These are phyloP conservation scores for Motacilla alba DNA, from an alignment of 2,113 vertebrate genomes.

Conservation along the genomic window DNA sequence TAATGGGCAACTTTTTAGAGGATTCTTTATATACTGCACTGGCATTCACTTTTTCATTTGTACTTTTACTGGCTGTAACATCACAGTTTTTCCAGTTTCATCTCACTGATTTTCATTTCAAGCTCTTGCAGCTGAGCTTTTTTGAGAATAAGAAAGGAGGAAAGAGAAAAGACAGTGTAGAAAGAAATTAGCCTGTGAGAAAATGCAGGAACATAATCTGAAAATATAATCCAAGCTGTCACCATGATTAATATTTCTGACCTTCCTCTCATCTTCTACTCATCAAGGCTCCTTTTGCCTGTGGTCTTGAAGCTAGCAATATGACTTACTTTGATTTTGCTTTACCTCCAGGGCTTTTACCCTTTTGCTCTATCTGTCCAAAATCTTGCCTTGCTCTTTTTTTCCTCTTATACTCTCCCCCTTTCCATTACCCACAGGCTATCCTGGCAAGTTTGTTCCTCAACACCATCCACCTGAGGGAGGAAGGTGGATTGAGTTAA, in stretches of 20 bases:
- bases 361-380: not conserved
- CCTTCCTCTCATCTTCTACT: not conserved
- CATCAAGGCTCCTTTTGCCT: not conserved
- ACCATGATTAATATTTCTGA: conserved; percentile 33
- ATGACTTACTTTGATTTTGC: not conserved
- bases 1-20: not conserved
- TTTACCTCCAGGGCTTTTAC: not conserved
- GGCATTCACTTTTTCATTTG: not conserved
- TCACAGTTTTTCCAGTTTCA: conserved; percentile 3
- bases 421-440: not conserved
- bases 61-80: not conserved
- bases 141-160: not conserved
- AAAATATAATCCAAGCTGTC: not conserved
- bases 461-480: not conserved
- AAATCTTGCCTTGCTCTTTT: not conserved
- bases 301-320: not conserved
- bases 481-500: not conserved
- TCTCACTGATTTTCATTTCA: conserved; percentile 16
- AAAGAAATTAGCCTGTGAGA: not conserved
- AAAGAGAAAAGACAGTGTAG: not conserved
- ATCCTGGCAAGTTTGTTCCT: not conserved
- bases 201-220: not conserved
- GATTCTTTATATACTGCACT: not conserved
- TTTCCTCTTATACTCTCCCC: not conserved
- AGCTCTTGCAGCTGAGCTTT: not conserved